Conservation (phyloP, 2,113 vertebrate species). For the Sinosuthora webbiana region DNA sequence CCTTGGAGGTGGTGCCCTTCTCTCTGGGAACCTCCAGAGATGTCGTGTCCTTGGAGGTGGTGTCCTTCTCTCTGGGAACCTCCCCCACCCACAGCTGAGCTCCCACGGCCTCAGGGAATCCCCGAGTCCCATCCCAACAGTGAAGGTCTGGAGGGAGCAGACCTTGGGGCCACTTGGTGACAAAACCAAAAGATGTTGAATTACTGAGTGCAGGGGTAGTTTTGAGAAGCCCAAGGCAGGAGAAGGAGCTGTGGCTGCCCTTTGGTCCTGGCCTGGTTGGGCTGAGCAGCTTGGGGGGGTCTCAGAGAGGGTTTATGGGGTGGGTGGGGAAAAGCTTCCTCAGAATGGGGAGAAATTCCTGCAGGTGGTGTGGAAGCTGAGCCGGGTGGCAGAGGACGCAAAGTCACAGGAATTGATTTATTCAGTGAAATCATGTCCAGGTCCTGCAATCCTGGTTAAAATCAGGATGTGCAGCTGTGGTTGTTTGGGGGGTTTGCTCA, state of each 20-base stretch:
- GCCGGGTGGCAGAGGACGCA: fast-evolving
- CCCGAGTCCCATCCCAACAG: background rate
- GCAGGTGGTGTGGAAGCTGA: background rate
- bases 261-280: background rate
- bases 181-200: background rate
- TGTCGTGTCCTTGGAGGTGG: background rate
- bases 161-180: too few relatives aligned
- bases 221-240: background rate
- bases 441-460: background rate
- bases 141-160: background rate
- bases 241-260: background rate
- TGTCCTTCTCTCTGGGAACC: background rate
- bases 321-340: background rate
- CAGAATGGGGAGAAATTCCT: background rate
- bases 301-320: background rate
- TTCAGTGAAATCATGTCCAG: background rate
- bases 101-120: background rate
- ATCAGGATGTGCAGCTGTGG: background rate
- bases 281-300: background rate
- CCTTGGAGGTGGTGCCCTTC: background rate
- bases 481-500: fast-evolving
- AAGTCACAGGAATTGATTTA: background rate
- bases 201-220: fast-evolving
- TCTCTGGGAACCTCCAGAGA: background rate
- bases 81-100: background rate